These are phyloP conservation scores for Epistrophe grossulariae DNA, from an alignment of 2,888 invertebrate genomes.

Conservation along the genomic window DNA sequence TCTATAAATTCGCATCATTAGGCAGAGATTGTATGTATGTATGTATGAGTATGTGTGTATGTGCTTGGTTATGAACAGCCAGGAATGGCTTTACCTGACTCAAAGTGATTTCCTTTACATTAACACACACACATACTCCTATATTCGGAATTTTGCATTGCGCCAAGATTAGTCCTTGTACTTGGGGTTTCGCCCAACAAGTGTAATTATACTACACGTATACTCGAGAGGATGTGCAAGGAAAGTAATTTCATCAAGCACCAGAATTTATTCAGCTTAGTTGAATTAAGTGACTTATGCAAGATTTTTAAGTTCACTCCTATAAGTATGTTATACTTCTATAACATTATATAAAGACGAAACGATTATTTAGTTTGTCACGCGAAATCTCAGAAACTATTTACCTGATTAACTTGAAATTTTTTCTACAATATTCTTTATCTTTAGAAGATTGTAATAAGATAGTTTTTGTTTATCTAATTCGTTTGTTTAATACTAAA, in stretches of 20 bases:
- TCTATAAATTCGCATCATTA: conserved; percentile 64
- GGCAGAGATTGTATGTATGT: conserved; percentile 30
- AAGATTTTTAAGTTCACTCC: background rate
- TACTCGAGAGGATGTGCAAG: conserved; percentile 32
- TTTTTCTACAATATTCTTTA: no score
- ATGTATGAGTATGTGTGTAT: conserved; percentile 24
- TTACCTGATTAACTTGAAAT: no score
- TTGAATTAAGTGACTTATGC: background rate
- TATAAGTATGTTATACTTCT: background rate
- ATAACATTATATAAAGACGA: no score
- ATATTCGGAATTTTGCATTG: conserved; percentile 7
- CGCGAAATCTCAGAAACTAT: no score
- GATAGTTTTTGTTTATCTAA: no score
- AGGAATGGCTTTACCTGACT: background rate
- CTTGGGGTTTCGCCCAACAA: conserved; percentile 36
- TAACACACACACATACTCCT: background rate
- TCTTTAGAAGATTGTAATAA: no score
- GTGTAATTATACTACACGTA: conserved; percentile 44
- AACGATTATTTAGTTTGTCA: no score
- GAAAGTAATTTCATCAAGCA: background rate
- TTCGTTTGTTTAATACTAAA: no score
- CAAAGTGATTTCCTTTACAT: conserved; percentile 32
- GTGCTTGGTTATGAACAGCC: background rate
- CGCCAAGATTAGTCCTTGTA: conserved; percentile 38
- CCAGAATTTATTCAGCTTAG: conserved; percentile 14